These are phyloP conservation scores for Ochropacha duplaris DNA, from an alignment of 2,888 invertebrate genomes.

Conservation along the genomic window DNA sequence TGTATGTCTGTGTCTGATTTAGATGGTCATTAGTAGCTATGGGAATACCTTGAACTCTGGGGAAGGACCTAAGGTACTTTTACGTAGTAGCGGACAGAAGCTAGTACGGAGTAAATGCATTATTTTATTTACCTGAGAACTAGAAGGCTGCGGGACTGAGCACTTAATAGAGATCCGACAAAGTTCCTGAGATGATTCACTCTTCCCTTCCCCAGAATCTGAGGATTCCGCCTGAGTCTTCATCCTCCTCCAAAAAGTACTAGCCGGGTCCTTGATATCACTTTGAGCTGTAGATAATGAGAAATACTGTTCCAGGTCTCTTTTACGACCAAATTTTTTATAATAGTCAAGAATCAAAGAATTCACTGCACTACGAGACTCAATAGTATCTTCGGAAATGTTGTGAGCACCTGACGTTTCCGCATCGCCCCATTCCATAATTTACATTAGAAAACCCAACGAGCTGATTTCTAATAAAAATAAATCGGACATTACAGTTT, in stretches of 20 bases:
- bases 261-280: slow-evolving; percentile 66
- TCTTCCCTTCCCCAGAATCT: slow-evolving; percentile 66
- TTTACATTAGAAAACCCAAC: slow-evolving; percentile 26
- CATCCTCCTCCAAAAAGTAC: slow-evolving; percentile 74
- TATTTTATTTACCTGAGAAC: slow-evolving; percentile 49
- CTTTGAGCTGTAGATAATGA: slow-evolving; percentile 73
- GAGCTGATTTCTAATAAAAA: slow-evolving; percentile 3
- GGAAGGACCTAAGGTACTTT: too few species aligned
- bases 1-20: too few species aligned
- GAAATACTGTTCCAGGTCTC: slow-evolving; percentile 87
- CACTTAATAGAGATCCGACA: slow-evolving; percentile 74
- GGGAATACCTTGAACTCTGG: too few species aligned
- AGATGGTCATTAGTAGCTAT: too few species aligned
- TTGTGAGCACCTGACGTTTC: slow-evolving; percentile 26
- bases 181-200: slow-evolving; percentile 68
- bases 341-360: slow-evolving; percentile 85
- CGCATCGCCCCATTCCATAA: slow-evolving; percentile 57
- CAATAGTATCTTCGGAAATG: slow-evolving; percentile 28
- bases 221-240: slow-evolving; percentile 69
- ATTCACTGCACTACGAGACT: slow-evolving; percentile 58
- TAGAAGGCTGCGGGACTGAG: slow-evolving; percentile 55
- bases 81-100: too few species aligned
- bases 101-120: background rate
- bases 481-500: slow-evolving; percentile 17
- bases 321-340: slow-evolving; percentile 85